Evolutionary conservation across 35 echinoderm and acorn worm species (phyloP).

Genomic region (Ptychodera flava): DNA sequence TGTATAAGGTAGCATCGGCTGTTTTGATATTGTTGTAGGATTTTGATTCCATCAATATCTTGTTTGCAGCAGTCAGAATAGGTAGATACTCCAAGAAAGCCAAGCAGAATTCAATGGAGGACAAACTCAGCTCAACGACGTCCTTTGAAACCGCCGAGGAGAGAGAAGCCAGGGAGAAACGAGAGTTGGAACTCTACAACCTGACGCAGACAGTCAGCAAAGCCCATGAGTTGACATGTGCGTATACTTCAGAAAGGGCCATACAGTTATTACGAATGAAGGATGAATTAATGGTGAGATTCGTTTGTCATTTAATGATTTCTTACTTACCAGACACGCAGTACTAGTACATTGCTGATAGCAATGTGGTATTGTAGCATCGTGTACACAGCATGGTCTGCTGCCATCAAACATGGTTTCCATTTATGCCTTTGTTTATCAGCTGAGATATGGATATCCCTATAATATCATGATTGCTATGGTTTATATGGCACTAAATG

Average conservation of each 20-base stretch:
- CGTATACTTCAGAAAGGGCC: conserved; percentile 52
- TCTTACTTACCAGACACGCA: too few relatives aligned
- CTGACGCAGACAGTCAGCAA: conserved; percentile 71
- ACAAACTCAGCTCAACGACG: conserved; percentile 58
- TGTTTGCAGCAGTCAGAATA: conserved; percentile 81
- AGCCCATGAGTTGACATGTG: conserved; percentile 55
- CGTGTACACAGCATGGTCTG: too few relatives aligned
- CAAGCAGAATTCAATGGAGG: conserved; percentile 77
- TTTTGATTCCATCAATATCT: not conserved
- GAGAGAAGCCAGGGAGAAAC: conserved; percentile 66
- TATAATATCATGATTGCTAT: too few relatives aligned
- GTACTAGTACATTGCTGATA: too few relatives aligned
- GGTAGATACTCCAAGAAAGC: conserved; percentile 92
- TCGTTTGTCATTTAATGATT: too few relatives aligned
- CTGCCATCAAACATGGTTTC: too few relatives aligned
- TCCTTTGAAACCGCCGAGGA: conserved; percentile 78
- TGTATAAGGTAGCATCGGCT: too few relatives aligned
- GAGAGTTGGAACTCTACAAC: conserved; percentile 80
- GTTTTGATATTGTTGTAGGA: not conserved
- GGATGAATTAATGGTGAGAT: conserved; percentile 81
- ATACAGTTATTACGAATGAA: conserved; percentile 28
- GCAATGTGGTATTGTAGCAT: too few relatives aligned
- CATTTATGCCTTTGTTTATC: too few relatives aligned
- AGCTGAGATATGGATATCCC: too few relatives aligned
- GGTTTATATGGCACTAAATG: too few relatives aligned